phyloP scores from a whole-genome alignment of 2,888 invertebrate species.

The Zootermopsis nevadensis region DNA sequence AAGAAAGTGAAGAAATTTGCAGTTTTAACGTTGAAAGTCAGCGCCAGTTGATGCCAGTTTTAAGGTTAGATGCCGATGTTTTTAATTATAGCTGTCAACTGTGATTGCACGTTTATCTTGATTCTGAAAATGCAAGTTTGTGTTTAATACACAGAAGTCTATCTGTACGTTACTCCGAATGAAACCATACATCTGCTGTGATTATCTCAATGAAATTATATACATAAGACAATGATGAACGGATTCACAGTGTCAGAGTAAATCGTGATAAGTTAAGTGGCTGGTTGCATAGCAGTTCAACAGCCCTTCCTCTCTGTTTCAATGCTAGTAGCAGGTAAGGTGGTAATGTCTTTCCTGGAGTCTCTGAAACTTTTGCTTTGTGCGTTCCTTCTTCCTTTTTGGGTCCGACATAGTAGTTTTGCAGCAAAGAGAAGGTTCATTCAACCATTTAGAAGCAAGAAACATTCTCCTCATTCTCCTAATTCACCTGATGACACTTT shows the following conservation, averaged over 20 bases:
- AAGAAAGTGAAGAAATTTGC: too few species aligned
- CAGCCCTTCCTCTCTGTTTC: neutral
- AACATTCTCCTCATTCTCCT: slow-evolving; percentile 19
- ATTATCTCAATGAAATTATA: neutral
- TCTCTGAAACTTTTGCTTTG: neutral
- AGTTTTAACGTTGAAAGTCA: too few species aligned
- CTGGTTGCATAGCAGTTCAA: neutral
- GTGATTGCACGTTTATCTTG: too few species aligned
- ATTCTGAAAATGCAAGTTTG: too few species aligned
- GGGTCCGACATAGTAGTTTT: neutral
- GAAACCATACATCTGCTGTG: neutral
- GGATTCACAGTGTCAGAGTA: neutral
- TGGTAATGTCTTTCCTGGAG: slow-evolving; percentile 12
- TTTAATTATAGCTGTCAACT: too few species aligned
- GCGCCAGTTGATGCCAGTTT: too few species aligned
- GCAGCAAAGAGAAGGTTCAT: slow-evolving; percentile 27
- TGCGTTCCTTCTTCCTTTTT: neutral
- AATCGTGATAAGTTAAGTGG: neutral
- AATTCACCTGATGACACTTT: slow-evolving; percentile 35
- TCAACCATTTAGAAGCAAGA: slow-evolving; percentile 16
- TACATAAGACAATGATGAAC: neutral
- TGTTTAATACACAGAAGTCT: neutral
- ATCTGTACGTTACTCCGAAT: neutral
- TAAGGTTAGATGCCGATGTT: too few species aligned
- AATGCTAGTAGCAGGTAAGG: slow-evolving; percentile 1